Evolutionary conservation across 1,140 invertebrate species (phyloP), one percentile per base, ranked within the genome.

Genomic region (Euschistus heros): DNA sequence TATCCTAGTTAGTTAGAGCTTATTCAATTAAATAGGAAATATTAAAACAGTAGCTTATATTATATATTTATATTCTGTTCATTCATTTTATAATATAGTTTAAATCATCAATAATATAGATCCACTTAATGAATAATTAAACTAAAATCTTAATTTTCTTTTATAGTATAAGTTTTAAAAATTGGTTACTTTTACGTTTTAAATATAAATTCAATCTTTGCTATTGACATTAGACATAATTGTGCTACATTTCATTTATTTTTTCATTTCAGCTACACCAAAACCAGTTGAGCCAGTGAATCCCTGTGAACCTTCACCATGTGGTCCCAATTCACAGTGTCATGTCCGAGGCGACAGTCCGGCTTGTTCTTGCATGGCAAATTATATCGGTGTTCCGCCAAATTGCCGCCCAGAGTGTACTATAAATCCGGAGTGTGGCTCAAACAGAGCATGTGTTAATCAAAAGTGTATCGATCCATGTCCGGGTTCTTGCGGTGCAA

Each of bases 391-490:
- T 44, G 73, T 73, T 62, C 78, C 80, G 30, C 79, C 78, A 14
- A 76, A 77, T 67, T 82, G 81, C 68, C 71, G 79, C 68, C 78
- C 79, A 37, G 79, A 80, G 65, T 80, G 80, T 69, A 74, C 73
- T 17, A 76, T 79, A 61, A 75, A 79, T 68, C 74, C 79, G 0
- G 80, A 82, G 65, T 82, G 81, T 71, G 70, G 75, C 13, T 73
- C 75, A 20, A 76, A 78, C 60, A 71, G 73, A 69, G 78, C 80
- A 37, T 82, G 81, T 66, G 76, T 80, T 15, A 74, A 75, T 63
- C 75, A 78, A 63, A 77, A 75, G 64, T 82, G 81, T 68, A 69
- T 69, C 64, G 77, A 82, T 67, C 81, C 80, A 37, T 82, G 81
- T 67, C 75, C 76, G 3, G 79, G 79, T 52, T 75, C 77, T 33